Conservation (phyloP, 2,888 invertebrate species). For the Amaurobius ferox region DNA sequence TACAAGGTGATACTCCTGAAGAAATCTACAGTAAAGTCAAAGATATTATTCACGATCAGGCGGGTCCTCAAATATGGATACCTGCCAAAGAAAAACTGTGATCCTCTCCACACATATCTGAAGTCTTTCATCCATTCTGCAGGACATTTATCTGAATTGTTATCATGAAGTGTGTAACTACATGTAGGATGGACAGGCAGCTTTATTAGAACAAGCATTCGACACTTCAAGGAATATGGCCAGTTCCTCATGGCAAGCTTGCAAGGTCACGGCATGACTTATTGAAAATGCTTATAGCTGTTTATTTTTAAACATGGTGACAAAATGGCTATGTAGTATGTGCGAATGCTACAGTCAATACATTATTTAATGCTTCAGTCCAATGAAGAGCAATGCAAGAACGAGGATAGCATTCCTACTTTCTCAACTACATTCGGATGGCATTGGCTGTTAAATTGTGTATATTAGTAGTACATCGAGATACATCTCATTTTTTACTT, state of each 20-base stretch:
- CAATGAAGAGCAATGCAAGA: not conserved
- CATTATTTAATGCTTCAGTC: not conserved
- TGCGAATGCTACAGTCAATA: not conserved
- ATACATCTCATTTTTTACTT: not conserved
- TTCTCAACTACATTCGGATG: not conserved
- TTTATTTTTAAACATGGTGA: constrained; percentile 8
- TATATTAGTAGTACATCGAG: not conserved
- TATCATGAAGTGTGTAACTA: constrained; percentile 34
- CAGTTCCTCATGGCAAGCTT: not conserved
- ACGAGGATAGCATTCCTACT: constrained; percentile 6
- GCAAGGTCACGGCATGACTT: not conserved
- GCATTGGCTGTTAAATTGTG: not conserved
- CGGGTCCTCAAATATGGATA: constrained; percentile 97
- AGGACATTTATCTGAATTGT: constrained; percentile 27
- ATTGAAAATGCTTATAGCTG: not conserved
- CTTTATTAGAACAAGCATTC: constrained; percentile 38
- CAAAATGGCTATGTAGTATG: not conserved
- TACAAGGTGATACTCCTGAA: constrained; percentile 97
- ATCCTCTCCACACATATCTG: constrained; percentile 37
- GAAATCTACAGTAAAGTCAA: constrained; percentile 97
- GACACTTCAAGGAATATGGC: not conserved
- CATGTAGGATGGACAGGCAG: constrained; percentile 34
- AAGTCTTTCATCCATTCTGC: constrained; percentile 51
- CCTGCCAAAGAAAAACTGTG: constrained; percentile 87
- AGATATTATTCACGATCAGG: constrained; percentile 95